A percentile compares a stretch with the other conserved stretches of the same genome.
These are phyloP conservation scores for Geodia barretti DNA, from an alignment of 37 sponge, comb jelly and placozoan species.

Conservation along the genomic window DNA sequence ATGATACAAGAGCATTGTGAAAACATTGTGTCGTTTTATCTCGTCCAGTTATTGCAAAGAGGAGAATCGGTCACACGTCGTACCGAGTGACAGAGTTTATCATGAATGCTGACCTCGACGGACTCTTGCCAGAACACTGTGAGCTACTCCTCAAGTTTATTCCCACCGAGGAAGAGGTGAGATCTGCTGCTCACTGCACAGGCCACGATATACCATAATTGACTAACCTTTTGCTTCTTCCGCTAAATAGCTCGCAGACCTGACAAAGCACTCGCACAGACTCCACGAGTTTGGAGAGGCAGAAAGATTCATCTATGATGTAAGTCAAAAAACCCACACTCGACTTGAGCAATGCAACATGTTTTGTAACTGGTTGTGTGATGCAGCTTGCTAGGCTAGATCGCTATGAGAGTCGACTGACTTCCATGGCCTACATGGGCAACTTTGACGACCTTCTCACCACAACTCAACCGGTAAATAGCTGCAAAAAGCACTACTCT, in stretches of 20 bases:
- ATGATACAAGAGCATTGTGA: not conserved
- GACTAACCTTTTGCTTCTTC: not conserved
- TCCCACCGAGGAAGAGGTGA: constrained; percentile 81
- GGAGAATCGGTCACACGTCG: constrained; percentile 66
- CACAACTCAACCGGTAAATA: constrained; percentile 65
- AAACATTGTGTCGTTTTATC: not conserved
- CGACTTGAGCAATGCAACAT: not conserved
- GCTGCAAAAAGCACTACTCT: not conserved
- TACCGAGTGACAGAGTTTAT: constrained; percentile 42
- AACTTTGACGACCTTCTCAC: constrained; percentile 82
- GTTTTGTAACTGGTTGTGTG: not conserved
- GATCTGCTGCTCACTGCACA: not conserved
- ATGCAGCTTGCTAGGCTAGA: constrained; percentile 75
- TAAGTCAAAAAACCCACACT: constrained; percentile 17
- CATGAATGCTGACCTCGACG: constrained; percentile 74
- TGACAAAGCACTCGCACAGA: constrained; percentile 52
- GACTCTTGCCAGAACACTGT: constrained; percentile 71
- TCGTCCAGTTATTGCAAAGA: constrained; percentile 76
- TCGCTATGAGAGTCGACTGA: constrained; percentile 71
- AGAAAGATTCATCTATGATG: constrained; percentile 81
- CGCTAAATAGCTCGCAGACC: constrained; percentile 58
- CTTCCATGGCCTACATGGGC: constrained; percentile 84
- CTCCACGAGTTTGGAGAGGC: constrained; percentile 78
- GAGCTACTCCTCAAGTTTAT: constrained; percentile 83
- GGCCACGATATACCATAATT: not conserved